A percentile compares a stretch with the other conserved stretches of the same genome.
Evolutionary conservation across 2,797 vertebrate genomes (phyloP).

Genomic region (Propithecus perrieri): DNA sequence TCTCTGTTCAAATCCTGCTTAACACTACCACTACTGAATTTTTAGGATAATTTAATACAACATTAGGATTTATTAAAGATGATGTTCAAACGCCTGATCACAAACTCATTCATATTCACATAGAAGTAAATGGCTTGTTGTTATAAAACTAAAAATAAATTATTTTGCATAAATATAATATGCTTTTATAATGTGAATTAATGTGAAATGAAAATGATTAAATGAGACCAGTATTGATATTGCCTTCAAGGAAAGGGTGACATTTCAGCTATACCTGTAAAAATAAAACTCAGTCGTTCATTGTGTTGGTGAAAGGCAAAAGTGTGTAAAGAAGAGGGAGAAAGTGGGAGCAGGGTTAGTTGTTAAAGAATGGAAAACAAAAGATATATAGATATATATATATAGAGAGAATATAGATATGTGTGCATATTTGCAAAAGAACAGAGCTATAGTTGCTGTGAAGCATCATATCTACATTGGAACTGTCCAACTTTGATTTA

Average conservation of each 20-base stretch:
- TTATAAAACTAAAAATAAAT: not conserved
- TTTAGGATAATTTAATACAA: conserved; percentile 24
- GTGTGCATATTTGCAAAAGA: not conserved
- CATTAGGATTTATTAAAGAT: not conserved
- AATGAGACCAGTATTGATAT: not conserved
- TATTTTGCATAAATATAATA: not conserved
- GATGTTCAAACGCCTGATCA: conserved; percentile 6
- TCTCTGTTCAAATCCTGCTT: conserved; percentile 38
- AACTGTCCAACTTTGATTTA: not conserved
- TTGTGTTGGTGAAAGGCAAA: not conserved
- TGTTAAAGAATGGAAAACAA: not conserved
- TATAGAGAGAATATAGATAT: not conserved
- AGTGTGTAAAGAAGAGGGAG: not conserved
- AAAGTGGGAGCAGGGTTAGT: not conserved
- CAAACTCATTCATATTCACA: conserved; percentile 41
- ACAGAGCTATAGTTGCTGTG: not conserved
- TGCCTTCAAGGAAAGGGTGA: not conserved
- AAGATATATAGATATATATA: not conserved
- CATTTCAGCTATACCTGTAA: not conserved
- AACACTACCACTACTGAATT: conserved; percentile 2
- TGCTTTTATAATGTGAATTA: conserved; percentile 26
- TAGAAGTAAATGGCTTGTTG: not conserved
- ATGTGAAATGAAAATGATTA: conserved; percentile 49
- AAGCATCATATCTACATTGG: conserved; percentile 1
- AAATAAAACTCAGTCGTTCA: conserved; percentile 23